Conservation (phyloP, 2,113 vertebrate species). For the Centropus unirufus region DNA sequence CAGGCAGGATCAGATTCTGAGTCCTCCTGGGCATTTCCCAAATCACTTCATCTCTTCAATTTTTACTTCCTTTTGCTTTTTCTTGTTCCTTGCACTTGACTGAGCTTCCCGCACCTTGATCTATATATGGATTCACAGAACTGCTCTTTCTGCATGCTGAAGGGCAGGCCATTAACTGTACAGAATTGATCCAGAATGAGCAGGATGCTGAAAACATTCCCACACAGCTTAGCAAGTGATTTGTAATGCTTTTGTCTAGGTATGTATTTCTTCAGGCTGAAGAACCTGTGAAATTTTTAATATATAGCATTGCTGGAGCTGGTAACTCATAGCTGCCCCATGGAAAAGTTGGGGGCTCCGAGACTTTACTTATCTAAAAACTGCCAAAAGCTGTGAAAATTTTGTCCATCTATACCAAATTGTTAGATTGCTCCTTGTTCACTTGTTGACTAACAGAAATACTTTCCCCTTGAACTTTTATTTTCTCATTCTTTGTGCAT, state of each 20-base stretch:
- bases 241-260: neutral
- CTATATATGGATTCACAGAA: neutral
- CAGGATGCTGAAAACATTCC: conserved; percentile 19
- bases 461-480: neutral
- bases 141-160: neutral
- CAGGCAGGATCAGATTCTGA: neutral
- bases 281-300: conserved; percentile 7
- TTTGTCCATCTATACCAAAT: neutral
- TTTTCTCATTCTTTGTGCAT: neutral
- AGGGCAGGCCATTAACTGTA: neutral
- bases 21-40: neutral
- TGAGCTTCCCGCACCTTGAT: neutral
- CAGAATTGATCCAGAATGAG: neutral
- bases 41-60: neutral
- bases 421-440: neutral
- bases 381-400: neutral
- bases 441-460: neutral
- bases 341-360: neutral
- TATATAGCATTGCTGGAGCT: neutral
- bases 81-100: neutral
- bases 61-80: neutral
- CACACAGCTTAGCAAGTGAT: neutral
- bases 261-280: neutral
- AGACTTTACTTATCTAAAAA: neutral
- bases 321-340: neutral